A percentile compares a stretch with the other conserved stretches of the same genome.
Evolutionary conservation across 2,797 vertebrate genomes (phyloP).

Genomic region (Coranthus polyacanthus): DNA sequence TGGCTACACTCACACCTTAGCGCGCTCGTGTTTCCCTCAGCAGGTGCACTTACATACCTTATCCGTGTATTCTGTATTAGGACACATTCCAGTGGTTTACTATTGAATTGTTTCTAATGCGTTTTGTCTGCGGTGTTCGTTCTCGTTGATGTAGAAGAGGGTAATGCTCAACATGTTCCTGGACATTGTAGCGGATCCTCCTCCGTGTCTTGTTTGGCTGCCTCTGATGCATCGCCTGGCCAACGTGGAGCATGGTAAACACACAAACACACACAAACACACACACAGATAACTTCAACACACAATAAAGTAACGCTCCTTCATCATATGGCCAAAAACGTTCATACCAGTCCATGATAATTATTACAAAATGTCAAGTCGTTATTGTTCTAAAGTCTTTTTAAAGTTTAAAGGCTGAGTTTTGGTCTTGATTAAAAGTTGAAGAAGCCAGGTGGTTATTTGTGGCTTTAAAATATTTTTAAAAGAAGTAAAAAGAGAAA

Average conservation of each 20-base stretch:
- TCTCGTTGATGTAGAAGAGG: constrained; percentile 88
- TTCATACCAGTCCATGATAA: too few relatives aligned
- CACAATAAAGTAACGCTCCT: too few relatives aligned
- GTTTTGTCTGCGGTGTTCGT: constrained; percentile 1
- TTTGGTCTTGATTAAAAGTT: too few relatives aligned
- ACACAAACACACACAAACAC: constrained; percentile 27
- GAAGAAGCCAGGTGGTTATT: too few relatives aligned
- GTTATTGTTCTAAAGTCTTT: too few relatives aligned
- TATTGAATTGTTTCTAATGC: constrained; percentile 7
- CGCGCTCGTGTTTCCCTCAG: constrained; percentile 92
- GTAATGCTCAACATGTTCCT: constrained; percentile 95
- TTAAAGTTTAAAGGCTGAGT: too few relatives aligned
- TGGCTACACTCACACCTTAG: constrained; percentile 90
- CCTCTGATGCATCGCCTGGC: constrained; percentile 96
- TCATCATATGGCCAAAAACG: too few relatives aligned
- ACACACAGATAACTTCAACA: constrained; percentile 17
- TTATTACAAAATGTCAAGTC: too few relatives aligned
- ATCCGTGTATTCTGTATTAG: not conserved
- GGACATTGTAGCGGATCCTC: constrained; percentile 91
- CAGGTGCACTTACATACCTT: constrained; percentile 81
- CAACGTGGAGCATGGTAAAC: constrained; percentile 92
- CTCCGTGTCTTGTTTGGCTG: constrained; percentile 96
- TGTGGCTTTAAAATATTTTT: too few relatives aligned
- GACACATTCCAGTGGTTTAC: not conserved
- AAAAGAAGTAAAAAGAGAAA: too few relatives aligned